phyloP scores from a whole-genome alignment of 2,113 vertebrate species.

The Esox niger region DNA sequence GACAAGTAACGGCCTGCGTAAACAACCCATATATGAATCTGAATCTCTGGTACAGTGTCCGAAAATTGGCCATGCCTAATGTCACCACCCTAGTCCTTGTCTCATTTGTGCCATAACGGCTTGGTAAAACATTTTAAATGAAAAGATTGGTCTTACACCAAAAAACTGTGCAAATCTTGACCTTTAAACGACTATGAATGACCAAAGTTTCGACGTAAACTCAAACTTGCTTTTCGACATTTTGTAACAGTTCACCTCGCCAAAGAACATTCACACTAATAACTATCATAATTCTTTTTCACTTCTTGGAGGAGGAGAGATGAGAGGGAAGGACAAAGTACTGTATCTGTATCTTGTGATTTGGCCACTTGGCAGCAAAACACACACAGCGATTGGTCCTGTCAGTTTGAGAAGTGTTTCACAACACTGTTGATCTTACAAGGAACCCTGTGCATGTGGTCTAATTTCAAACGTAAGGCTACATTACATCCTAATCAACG shows the following conservation, averaged over 20 bases:
- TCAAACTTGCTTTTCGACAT: neutral
- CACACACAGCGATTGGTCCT: neutral
- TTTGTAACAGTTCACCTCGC: constrained; percentile 3
- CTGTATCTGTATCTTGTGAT: neutral
- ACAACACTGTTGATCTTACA: neutral
- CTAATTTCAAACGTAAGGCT: neutral
- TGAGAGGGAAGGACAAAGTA: neutral
- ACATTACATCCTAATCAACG: neutral
- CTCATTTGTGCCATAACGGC: neutral
- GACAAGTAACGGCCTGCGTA: no score
- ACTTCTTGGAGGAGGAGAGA: neutral
- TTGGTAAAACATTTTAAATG: neutral
- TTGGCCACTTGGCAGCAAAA: neutral
- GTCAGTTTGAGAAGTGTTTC: neutral
- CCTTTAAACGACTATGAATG: neutral
- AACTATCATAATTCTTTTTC: no score
- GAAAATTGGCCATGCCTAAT: no score
- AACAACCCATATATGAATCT: no score
- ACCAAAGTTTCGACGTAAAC: neutral
- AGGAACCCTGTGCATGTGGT: neutral
- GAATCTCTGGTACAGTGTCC: no score
- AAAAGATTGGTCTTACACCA: neutral
- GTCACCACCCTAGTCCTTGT: no score
- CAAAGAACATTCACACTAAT: no score
- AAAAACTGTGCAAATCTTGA: constrained; percentile 3